Evolutionary conservation across 2,797 vertebrate species (phyloP), one percentile per base, ranked within the genome.

Genomic region (Arctocebus calabarensis): DNA sequence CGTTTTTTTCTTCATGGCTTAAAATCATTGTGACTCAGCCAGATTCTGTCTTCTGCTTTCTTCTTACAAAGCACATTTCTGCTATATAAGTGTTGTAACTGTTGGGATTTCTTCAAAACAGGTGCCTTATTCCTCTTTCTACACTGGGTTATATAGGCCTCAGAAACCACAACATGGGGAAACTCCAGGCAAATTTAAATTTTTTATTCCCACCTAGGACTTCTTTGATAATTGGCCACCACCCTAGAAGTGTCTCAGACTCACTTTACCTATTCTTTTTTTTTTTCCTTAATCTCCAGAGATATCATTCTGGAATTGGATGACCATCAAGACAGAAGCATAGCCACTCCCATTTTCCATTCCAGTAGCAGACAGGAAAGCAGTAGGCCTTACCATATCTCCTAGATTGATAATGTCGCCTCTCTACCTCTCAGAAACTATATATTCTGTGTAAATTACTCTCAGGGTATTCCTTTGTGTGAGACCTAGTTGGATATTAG

Each of bases 1-100:
- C n/a, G n/a, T 84, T 55, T 82, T 45, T 91, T 82, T 20, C 64
- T 92, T 73, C 20, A 52, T 74, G 79, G 74, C 66, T 59, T 89
- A 85, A 27, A 70, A n/a, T 34, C 17, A 12, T 81, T 89, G 40
- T 57, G 48, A 85, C 57, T 52, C 12, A 12, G 64, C 45, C 57
- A 73, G 29, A 68, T 79, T 85, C 61, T 48, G 7, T 88, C 37
- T 85, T 85, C 62, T 34, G 48, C 10, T n/a, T 94, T 89, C 75
- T 85, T 71, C 37, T 34, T 89, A 74, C 37, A 34, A 92, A 88
- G 23, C 37, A 19, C 73, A 34, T 45, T 94, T n/a, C 29, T 68
- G 23, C 66, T 66, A 12, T 81, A 57, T 29, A 75, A 55, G 74
- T 66, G 14, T 91, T 57, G 5, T 19, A 82, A 55, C 48, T 84